Conservation (phyloP, 2,888 invertebrate genomes). For the Eupithecia pulchellata region DNA sequence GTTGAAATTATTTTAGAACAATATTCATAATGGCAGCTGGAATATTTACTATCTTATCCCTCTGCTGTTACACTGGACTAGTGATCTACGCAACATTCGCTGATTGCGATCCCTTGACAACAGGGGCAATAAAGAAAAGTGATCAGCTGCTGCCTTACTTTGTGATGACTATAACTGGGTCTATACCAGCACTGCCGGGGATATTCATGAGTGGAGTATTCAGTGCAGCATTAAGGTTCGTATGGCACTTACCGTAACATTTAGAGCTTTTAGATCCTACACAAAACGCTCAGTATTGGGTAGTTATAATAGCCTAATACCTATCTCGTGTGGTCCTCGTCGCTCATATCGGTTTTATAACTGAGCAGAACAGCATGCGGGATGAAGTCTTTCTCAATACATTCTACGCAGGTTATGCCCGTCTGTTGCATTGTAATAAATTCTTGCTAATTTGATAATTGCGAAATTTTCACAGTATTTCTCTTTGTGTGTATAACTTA, state of each 20-base stretch:
- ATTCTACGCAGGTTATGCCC: not conserved
- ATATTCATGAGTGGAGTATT: conserved; percentile 94
- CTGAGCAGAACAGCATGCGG: not conserved
- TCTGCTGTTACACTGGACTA: conserved; percentile 94
- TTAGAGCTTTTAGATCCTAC: not conserved
- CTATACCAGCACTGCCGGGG: conserved; percentile 92
- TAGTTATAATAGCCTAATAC: too few relatives aligned
- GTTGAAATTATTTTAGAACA: conserved; percentile 82
- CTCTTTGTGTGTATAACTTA: too few relatives aligned
- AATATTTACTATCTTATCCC: conserved; percentile 89
- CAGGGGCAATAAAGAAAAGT: conserved; percentile 88
- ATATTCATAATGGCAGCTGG: conserved; percentile 91
- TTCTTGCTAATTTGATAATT: not conserved
- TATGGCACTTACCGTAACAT: not conserved
- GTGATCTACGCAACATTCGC: conserved; percentile 94
- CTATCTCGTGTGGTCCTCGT: too few relatives aligned
- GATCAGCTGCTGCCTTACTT: conserved; percentile 92
- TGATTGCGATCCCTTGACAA: conserved; percentile 93
- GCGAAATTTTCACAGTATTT: too few relatives aligned
- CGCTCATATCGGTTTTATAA: not conserved
- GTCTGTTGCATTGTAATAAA: not conserved
- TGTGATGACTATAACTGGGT: conserved; percentile 91
- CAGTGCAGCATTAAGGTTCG: conserved; percentile 93
- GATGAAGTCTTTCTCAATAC: not conserved
- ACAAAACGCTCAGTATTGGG: not conserved